Base-by-base conservation (phyloP, 2,113 vertebrate genomes). In the Rutilus rutilus region DNA sequence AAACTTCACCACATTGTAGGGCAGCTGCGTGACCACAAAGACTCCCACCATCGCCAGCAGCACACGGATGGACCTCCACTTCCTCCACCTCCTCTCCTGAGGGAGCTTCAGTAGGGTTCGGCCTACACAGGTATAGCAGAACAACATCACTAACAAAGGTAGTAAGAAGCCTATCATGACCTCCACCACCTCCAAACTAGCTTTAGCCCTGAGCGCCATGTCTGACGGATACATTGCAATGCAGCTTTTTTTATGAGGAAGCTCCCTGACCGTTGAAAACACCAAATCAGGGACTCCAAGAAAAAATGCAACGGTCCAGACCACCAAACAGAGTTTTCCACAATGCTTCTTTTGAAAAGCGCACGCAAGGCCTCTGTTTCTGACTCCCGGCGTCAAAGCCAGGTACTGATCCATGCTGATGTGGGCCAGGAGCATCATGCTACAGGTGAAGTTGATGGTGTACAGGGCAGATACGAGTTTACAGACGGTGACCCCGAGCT, bases 361-460 rank as follows among this genome's bases (percentile, higher is more conserved):
- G 80, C 82, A 47, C 23, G 82, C 88, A 50, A 93, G 27, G 6
- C 83, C 78, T 11, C 39, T 78, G 10, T 83, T 85, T 47, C 23
- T 47, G 1, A 1, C 88, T 78, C 27, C 83, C 42, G 87, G 85
- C 14, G 27, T 89, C n/a, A 95, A 86, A 0, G 96, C 95, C 60
- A 92, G 88, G 45, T 97, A 96, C 23, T 97, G 95, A 42, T 99
- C 97, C 80, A 98, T 60, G 2, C 98, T 98, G 91, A 99, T 96
- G 65, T 96, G 97, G 33, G 97, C 97, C 91, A 99, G 92, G 80
- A 99, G 95, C 87, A 97, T 91, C 97, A 98, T 99, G 86, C 97
- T 94, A 42, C 96, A 96, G 85, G 95, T 96, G 90, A 99, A 99
- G 89, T 97, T 99, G 52, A 95, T 90, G 0, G 96, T 96, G 85